Evolutionary conservation across 2,888 invertebrate species (phyloP), one percentile per base, ranked within the genome.

Genomic region (Xanthorhoe designata): DNA sequence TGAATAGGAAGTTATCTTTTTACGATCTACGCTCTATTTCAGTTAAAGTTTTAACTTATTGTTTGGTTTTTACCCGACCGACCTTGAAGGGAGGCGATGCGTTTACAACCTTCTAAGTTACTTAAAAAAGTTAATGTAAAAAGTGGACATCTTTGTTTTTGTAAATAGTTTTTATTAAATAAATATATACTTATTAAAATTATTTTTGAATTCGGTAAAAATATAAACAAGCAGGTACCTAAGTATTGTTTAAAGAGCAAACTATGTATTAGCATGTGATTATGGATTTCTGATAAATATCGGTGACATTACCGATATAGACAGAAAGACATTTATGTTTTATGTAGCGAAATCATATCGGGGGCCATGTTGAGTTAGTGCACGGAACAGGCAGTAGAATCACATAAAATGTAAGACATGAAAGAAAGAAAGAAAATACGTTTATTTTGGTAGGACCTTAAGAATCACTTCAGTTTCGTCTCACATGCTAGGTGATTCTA

Each of bases 1-100:
- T 18, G 32, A 56, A 56, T 47, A 68, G 68, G 68, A 68, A 68
- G 64, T 68, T 64, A 61, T 57, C 42, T 60, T 67, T 55, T 67
- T 60, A 56, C 18, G 0, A 17, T 29, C 8, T 35, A 63, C 64
- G 68, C 57, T 68, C 68, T 64, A 68, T 68, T 68, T 64, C 15
- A 54, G 47, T 35, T 56, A 9, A 10, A n/a, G 50, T 7, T 35
- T 51, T 47, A 10, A 42, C 13, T 17, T 52, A 50, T 55, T 51
- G 59, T 59, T 51, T 51, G 58, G 61, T 66, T 60, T 35, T 57
- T 38, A 55, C n/a, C 51, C 18, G 24, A 60, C 61, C 61, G 50
- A 50, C 61, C 68, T 64, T 64, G 53, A 32, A 49, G 59, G 61
- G 32, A 54, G 49, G 32, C 53, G 64, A 64, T 68, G 68, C 68